Base-by-base conservation (phyloP, 2,113 vertebrate species). In the Solea solea region DNA sequence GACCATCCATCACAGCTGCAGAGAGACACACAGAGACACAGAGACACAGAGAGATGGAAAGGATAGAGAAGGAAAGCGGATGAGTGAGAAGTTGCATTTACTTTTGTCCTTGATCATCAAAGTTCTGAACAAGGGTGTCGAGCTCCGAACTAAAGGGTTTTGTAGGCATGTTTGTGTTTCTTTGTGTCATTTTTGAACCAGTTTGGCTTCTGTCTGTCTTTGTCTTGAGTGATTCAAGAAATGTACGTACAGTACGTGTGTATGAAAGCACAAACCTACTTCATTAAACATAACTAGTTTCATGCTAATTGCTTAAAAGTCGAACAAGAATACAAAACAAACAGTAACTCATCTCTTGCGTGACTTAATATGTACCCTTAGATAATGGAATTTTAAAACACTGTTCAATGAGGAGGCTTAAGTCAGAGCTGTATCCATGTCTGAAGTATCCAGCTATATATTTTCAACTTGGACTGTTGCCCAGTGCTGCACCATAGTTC, bases 381-480 rank as follows among this genome's bases (percentile, higher is more conserved):
- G 59, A 59, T 75, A 73, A 78, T 78, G 67, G 42, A 64, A 71
- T 64, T 42, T 64, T 46, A 76, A 82, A 79, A 70, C 34, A 74
- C 45, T 57, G 48, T 50, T 79, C 41, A 45, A 70, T 21, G 40
- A 66, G 69, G 52, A 81, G 60, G 62, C 50, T 64, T 71, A 76
- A 51, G 57, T 72, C 56, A 68, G 55, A 78, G 58, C 16, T 58
- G 69, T 75, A 72, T 87, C 71, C 65, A 13, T 63, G 68, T 80
- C 69, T 64, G 45, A 81, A 79, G 61, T 72, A 74, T 76, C 50
- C 54, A 80, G 72, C 69, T 74, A 68, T 83, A 76, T 79, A 82
- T 86, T 88, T 76, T 66, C 64, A 50, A 58, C n/a, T 56, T 83
- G 86, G 65, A 72, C 75, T 52, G 61, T 49, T 73, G 79, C 81